Percentiles rank a stretch among this genome's conserved stretches.
These are phyloP conservation scores for Trididemnum nubilum DNA, from an alignment of 23 tunicate genomes.

Conservation along the genomic window DNA sequence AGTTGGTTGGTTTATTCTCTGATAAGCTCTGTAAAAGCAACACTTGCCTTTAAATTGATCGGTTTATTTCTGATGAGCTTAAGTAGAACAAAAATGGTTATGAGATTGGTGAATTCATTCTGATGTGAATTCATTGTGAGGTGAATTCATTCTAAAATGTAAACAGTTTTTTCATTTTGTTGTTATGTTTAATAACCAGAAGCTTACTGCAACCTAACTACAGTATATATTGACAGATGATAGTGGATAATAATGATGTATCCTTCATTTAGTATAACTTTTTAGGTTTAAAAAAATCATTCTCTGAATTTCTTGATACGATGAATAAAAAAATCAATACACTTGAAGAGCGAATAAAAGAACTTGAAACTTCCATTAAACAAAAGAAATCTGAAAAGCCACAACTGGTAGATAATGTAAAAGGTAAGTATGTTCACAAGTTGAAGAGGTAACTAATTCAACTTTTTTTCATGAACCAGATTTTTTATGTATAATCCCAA, in stretches of 20 bases:
- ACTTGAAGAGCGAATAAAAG: conserved; percentile 12
- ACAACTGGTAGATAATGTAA: neutral
- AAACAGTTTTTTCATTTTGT: too few relatives aligned
- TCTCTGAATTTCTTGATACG: neutral
- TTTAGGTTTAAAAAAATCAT: neutral
- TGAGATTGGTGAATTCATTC: too few relatives aligned
- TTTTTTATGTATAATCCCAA: neutral
- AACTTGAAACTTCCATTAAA: conserved; percentile 11
- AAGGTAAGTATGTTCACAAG: neutral
- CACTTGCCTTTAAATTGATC: too few relatives aligned
- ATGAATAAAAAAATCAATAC: neutral
- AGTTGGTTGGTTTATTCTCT: too few relatives aligned
- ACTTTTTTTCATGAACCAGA: neutral
- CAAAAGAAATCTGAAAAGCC: neutral
- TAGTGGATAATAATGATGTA: too few relatives aligned
- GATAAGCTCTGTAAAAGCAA: too few relatives aligned
- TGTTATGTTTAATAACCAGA: too few relatives aligned
- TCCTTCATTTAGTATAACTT: neutral
- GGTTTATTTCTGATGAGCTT: too few relatives aligned
- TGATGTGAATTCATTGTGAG: too few relatives aligned
- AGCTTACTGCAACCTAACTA: too few relatives aligned
- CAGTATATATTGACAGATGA: neutral
- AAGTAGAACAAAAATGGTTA: neutral
- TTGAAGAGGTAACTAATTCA: neutral
- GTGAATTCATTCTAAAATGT: too few relatives aligned